Conservation (phyloP, 2,113 vertebrate species). For the Puntigrus tetrazona region DNA sequence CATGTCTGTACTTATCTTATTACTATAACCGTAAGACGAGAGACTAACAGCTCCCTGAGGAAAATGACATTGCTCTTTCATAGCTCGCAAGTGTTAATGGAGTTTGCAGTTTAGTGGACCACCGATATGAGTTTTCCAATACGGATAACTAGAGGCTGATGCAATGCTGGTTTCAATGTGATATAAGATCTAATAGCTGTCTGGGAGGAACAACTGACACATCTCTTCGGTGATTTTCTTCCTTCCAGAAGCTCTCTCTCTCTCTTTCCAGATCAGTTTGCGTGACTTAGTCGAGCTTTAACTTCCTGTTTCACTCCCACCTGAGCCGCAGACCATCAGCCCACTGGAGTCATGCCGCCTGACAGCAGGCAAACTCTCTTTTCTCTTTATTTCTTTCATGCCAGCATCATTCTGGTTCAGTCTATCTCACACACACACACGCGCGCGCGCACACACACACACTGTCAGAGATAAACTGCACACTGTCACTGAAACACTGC, state of each 20-base stretch:
- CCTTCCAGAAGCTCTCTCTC: neutral
- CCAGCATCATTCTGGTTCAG: constrained; percentile 7
- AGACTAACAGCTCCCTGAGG: neutral
- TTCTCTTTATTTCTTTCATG: constrained; percentile 10
- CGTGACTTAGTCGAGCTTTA: neutral
- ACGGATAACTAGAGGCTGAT: neutral
- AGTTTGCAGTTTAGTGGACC: neutral
- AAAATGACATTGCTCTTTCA: neutral
- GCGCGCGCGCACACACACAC: neutral
- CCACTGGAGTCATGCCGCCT: constrained; percentile 18
- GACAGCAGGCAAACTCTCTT: constrained; percentile 32
- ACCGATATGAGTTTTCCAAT: neutral
- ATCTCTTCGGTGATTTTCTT: neutral
- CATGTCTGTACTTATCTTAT: neutral
- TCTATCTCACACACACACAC: neutral
- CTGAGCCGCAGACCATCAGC: constrained; percentile 18
- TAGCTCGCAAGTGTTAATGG: neutral
- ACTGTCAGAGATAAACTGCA: constrained; percentile 1
- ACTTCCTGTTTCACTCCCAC: constrained; percentile 35
- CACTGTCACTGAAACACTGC: constrained; percentile 10
- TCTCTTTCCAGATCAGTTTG: neutral
- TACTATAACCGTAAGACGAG: neutral
- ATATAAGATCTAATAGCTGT: neutral
- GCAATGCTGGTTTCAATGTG: neutral
- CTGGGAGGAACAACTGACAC: neutral